phyloP scores from a whole-genome alignment of 64 coral and sea anemone genomes.

The Montipora sp. region DNA sequence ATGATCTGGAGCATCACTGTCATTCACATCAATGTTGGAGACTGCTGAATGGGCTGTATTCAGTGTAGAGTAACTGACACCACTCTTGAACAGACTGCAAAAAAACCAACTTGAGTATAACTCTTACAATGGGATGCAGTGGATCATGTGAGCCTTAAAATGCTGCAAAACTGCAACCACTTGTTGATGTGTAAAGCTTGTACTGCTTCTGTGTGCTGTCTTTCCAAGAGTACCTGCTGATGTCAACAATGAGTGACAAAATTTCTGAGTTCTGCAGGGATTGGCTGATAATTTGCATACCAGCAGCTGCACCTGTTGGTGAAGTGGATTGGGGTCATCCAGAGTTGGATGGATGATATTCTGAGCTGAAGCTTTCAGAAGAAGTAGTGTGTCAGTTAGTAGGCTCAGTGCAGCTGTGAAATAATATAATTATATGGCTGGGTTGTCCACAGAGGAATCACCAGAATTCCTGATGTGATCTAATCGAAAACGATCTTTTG shows the following conservation, averaged over 20 bases:
- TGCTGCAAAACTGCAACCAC: too few relatives aligned
- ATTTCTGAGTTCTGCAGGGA: slow-evolving; percentile 14
- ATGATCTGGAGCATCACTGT: too few relatives aligned
- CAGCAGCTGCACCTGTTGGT: background rate
- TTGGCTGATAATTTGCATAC: slow-evolving; percentile 54
- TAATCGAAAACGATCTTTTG: slow-evolving; percentile 47
- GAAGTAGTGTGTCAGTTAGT: background rate
- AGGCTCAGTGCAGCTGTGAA: slow-evolving; percentile 33
- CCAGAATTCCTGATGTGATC: slow-evolving; percentile 22
- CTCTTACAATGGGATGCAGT: too few relatives aligned
- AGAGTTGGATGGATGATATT: slow-evolving; percentile 26
- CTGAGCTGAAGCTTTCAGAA: slow-evolving; percentile 34
- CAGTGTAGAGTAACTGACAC: too few relatives aligned
- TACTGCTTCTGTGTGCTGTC: too few relatives aligned
- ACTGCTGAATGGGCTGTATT: too few relatives aligned
- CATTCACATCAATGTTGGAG: too few relatives aligned
- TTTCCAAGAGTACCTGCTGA: slow-evolving; percentile 33
- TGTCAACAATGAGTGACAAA: background rate
- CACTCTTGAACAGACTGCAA: too few relatives aligned
- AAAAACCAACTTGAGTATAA: too few relatives aligned
- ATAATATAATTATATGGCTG: background rate
- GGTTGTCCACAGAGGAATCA: slow-evolving; percentile 21
- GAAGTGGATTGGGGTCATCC: background rate
- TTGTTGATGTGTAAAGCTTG: too few relatives aligned
- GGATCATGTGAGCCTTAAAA: too few relatives aligned